These are phyloP conservation scores for Phrynosoma platyrhinos DNA, from an alignment of 2,113 vertebrate species.

Conservation along the genomic window DNA sequence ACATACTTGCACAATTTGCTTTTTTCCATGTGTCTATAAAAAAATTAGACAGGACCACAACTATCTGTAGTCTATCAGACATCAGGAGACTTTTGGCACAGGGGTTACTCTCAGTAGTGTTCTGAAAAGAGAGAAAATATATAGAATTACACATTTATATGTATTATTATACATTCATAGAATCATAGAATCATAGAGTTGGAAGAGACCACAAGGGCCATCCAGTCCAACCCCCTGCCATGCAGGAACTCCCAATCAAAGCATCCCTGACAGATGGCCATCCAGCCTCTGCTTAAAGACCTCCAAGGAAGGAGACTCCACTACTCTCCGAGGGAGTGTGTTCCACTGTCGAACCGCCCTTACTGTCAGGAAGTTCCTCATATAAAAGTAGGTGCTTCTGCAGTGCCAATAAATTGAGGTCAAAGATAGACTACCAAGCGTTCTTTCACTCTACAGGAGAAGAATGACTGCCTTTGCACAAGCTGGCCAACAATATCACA, in stretches of 20 bases:
- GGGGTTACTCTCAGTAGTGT: constrained; percentile 80
- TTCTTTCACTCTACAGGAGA: not conserved
- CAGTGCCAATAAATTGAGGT: too few relatives aligned
- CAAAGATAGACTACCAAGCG: not conserved
- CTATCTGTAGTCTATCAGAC: constrained; percentile 90
- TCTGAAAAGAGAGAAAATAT: constrained; percentile 70
- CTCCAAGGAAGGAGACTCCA: too few relatives aligned
- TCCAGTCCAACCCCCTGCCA: too few relatives aligned
- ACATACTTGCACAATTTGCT: constrained; percentile 87
- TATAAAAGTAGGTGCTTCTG: not conserved
- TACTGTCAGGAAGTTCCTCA: too few relatives aligned
- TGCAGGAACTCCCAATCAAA: too few relatives aligned
- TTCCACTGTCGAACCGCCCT: too few relatives aligned
- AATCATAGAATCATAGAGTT: too few relatives aligned
- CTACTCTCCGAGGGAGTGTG: too few relatives aligned
- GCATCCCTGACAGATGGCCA: too few relatives aligned
- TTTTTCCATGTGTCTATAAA: constrained; percentile 82
- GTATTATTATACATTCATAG: constrained; percentile 32
- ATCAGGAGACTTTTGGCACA: constrained; percentile 89
- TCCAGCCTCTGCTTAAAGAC: too few relatives aligned
- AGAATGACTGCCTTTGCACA: not conserved
- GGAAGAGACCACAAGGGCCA: too few relatives aligned
- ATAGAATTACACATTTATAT: not conserved
- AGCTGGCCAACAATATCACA: not conserved
- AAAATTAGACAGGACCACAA: constrained; percentile 79